Evolutionary conservation across 2,888 invertebrate species (phyloP).

Genomic region (Leptarthrus brevirostris): DNA sequence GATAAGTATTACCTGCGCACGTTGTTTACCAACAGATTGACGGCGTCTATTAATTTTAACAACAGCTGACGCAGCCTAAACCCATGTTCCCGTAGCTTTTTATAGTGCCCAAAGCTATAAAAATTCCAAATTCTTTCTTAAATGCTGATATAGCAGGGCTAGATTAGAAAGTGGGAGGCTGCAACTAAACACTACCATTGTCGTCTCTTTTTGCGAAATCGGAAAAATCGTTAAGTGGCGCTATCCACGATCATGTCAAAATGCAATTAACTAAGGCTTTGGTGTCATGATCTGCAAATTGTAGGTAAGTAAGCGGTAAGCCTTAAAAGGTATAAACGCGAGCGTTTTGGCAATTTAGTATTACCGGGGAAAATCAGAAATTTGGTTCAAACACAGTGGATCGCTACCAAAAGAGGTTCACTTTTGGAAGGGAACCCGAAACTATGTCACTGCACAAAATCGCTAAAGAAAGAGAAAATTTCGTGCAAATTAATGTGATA

Average conservation of each 20-base stretch:
- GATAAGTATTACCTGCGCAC: background rate
- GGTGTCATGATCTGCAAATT: no score
- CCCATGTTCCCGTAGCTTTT: background rate
- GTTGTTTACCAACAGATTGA: background rate
- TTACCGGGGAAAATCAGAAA: slow-evolving; percentile 8
- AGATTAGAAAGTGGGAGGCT: slow-evolving; percentile 27
- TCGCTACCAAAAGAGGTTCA: no score
- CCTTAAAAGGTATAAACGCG: background rate
- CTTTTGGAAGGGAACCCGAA: background rate
- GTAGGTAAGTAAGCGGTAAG: background rate
- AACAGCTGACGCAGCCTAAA: background rate
- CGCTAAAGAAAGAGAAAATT: slow-evolving; percentile 21
- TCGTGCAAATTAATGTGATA: slow-evolving; percentile 16
- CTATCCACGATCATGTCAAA: background rate
- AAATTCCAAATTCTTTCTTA: background rate
- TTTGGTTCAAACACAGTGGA: no score
- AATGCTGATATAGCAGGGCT: background rate
- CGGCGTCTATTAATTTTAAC: slow-evolving; percentile 27
- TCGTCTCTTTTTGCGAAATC: slow-evolving; percentile 17
- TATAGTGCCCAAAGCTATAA: background rate
- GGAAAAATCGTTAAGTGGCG: background rate
- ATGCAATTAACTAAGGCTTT: slow-evolving; percentile 21
- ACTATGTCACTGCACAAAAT: slow-evolving; percentile 1
- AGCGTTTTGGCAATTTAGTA: no score
- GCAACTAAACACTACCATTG: background rate